Base-by-base conservation (phyloP, 1,140 invertebrate species). In the Anoplophora glabripennis region DNA sequence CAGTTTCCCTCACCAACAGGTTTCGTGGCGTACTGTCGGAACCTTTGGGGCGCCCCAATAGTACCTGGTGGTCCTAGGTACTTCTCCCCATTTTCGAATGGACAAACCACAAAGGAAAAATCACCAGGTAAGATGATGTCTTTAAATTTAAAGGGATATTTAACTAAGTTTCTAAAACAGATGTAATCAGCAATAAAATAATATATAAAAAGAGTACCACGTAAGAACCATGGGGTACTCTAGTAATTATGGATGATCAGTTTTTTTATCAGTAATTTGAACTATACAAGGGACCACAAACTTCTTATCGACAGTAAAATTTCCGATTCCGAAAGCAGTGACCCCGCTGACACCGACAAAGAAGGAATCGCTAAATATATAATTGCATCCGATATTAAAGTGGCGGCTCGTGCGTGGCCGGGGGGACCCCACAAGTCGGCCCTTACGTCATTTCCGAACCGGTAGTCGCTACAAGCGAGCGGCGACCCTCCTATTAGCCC, bases 11-110 rank as follows among this genome's bases (percentile, higher is more conserved):
- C 72, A 7, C 59, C 64, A 8, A 53, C 64, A 9, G 72, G 69
- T 17, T 73, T 73, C 48, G 63, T 71, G 14, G 68, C 66, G 7
- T 75, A 74, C 46, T 74, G 73, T 47, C 52, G 72, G 45, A 69
- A 59, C 21, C 49, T 75, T 14, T 75, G 74, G 74, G 67, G 70
- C 14, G 63, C 72, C 7, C 66, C 72, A 1, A 41, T 75, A 4
- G 42, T 73, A 10, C 60, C 72, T 5, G 68, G 47, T 7, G 68
- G 64, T 37, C 68, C 72, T 10, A 54, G 73, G 55, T 75, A 73
- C 55, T 52, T 72, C 34, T 69, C 72, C n/a, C 63, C 67, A 18
- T 58, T 71, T 12, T 48, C 34, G 14, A 53, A 55, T 7, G 68
- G 69, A 38, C 48, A 53, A 35, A 52, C 63, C 28, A 64, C 5